phyloP scores from a whole-genome alignment of 53 echinoderm and acorn worm species.

The Mesocentrotus franciscanus region DNA sequence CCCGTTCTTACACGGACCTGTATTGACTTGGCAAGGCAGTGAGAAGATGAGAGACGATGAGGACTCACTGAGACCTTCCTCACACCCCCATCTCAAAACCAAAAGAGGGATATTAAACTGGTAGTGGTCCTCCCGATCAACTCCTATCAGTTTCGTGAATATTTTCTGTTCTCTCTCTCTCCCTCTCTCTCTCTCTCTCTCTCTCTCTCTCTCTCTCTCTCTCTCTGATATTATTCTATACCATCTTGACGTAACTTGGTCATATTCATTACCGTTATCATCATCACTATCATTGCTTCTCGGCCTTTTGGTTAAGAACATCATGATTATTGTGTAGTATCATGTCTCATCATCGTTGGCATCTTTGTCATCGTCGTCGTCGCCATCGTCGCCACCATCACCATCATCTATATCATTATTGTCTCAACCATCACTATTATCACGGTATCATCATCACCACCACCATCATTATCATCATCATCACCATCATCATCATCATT shows the following conservation, averaged over 20 bases:
- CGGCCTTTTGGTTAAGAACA: not conserved
- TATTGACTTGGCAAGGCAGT: slow-evolving; percentile 53
- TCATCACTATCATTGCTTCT: not conserved
- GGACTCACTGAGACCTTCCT: slow-evolving; percentile 22
- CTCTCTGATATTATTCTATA: not conserved
- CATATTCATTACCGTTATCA: not conserved
- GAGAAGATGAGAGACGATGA: slow-evolving; percentile 46
- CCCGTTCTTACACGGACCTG: not conserved
- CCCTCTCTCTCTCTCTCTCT: too few relatives aligned
- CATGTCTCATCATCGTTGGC: not conserved
- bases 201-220: not conserved
- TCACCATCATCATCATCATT: not conserved
- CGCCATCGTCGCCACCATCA: not conserved
- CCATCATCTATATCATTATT: not conserved
- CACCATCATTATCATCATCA: not conserved
- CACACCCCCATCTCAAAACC: slow-evolving; percentile 55
- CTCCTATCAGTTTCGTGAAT: not conserved
- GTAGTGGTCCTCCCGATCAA: not conserved
- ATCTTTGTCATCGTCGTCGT: not conserved
- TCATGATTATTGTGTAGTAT: not conserved
- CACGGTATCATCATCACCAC: not conserved
- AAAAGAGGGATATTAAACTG: slow-evolving; percentile 61
- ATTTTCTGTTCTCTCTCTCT: too few relatives aligned
- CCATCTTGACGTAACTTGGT: not conserved
- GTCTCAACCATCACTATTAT: not conserved